Base-by-base conservation (phyloP, 2,113 vertebrate genomes). In the Sula dactylatra region DNA sequence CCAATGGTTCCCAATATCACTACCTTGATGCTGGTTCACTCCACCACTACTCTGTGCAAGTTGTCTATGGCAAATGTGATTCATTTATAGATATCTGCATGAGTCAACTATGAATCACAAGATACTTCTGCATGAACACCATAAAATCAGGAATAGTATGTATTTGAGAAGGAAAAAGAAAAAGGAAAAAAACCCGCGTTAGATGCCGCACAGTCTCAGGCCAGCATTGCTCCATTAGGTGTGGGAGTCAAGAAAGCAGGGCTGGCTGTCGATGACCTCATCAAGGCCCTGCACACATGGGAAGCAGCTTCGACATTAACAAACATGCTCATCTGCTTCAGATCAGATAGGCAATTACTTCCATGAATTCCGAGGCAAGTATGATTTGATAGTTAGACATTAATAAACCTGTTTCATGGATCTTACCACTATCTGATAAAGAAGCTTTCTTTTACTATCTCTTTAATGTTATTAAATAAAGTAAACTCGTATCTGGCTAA, bases 381-480 rank as follows among this genome's bases (percentile, higher is more conserved):
- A 94, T 83, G 93, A 95, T 95, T 94, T 89, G 82, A 93, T 66
- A 95, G 91, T 61, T 67, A 94, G 82, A 90, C 82, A 77, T 93
- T 95, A 92, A 94, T 86, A 94, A 95, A 80, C 49, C 59, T 86
- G 45, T 77, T 95, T 90, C 74, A 86, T 73, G 90, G 78, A 92
- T 95, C 82, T 91, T 92, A 93, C 76, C n/a, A 67, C 62, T 89
- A 95, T 86, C 90, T 96, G 96, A 95, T 97, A 71, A 91, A 94
- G 86, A 64, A 88, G 89, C 32, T 83, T 67, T 94, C 64, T 95
- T 94, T 89, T 84, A 86, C 66, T 90, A 66, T 90, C 81, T 81
- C 80, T 92, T 72, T 88, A 93, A 94, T 61, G 67, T 92, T 94
- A 93, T 96, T 97, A 95, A 97, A 95, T 89, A 93, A 89, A 95